Conservation (phyloP, 2,888 invertebrate genomes). For the Chloromyia formosa region DNA sequence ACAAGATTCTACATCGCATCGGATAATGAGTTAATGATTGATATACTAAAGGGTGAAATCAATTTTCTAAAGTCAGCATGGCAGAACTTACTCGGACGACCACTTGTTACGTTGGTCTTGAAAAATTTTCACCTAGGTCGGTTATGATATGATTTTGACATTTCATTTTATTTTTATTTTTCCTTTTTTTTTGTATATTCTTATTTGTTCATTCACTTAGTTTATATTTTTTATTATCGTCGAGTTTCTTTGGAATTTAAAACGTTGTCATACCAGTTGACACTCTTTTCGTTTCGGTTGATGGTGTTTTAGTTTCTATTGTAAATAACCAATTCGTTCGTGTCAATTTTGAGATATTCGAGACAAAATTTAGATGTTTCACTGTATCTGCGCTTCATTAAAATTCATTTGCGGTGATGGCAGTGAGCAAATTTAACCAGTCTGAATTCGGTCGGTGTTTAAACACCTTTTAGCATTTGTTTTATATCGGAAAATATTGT, state of each 20-base stretch:
- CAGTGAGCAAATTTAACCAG: too few species aligned
- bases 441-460: too few species aligned
- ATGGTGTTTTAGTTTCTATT: conserved; percentile 17
- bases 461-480: too few species aligned
- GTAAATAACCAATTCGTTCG: conserved; percentile 18
- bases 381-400: not conserved
- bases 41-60: conserved; percentile 96
- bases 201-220: conserved; percentile 6
- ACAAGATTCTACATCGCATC: conserved; percentile 98
- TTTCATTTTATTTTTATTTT: conserved; percentile 47
- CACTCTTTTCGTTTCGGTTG: not conserved
- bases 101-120: conserved; percentile 90
- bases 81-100: conserved; percentile 97
- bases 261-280: not conserved
- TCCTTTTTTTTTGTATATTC: conserved; percentile 46
- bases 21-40: conserved; percentile 97
- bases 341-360: not conserved
- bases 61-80: conserved; percentile 98
- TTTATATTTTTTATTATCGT: not conserved
- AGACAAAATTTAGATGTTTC: not conserved
- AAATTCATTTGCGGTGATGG: too few species aligned
- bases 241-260: not conserved
- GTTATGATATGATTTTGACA: conserved; percentile 53
- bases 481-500: too few species aligned
- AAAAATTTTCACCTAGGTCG: conserved; percentile 89